A percentile compares a stretch with the other conserved stretches of the same genome.
phyloP scores from a whole-genome alignment of 2,797 vertebrate genomes.

The Toxotes lorentzi region DNA sequence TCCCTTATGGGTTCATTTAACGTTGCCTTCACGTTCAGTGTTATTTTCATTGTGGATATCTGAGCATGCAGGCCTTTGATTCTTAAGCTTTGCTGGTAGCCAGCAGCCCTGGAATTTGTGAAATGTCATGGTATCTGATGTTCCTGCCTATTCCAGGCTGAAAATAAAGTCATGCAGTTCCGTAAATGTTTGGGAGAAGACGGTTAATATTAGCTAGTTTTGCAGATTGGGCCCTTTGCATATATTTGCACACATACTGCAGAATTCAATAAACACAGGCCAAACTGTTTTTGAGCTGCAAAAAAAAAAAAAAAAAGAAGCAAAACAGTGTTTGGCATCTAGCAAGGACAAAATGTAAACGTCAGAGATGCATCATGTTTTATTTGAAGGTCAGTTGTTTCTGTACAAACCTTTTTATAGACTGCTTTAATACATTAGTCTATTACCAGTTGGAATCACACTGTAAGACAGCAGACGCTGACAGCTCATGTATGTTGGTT shows the following conservation, averaged over 20 bases:
- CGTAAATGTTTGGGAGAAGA: neutral
- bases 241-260: neutral
- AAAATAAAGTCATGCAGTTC: neutral
- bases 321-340: neutral
- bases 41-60: constrained; percentile 10
- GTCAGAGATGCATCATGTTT: neutral
- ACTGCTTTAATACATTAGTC: too few relatives aligned
- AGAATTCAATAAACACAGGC: neutral
- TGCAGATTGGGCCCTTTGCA: neutral
- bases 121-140: too few relatives aligned
- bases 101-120: neutral
- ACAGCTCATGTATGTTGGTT: too few relatives aligned
- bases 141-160: too few relatives aligned
- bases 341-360: neutral
- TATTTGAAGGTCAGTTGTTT: neutral
- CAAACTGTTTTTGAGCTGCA: neutral
- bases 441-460: neutral
- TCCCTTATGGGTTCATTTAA: neutral
- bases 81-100: neutral
- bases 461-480: neutral
- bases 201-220: neutral
- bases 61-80: neutral
- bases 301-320: too few relatives aligned
- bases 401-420: neutral
- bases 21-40: neutral